A percentile compares a stretch with the other conserved stretches of the same genome.
phyloP scores from a whole-genome alignment of 2,888 invertebrate species.

The Brenthis daphne region DNA sequence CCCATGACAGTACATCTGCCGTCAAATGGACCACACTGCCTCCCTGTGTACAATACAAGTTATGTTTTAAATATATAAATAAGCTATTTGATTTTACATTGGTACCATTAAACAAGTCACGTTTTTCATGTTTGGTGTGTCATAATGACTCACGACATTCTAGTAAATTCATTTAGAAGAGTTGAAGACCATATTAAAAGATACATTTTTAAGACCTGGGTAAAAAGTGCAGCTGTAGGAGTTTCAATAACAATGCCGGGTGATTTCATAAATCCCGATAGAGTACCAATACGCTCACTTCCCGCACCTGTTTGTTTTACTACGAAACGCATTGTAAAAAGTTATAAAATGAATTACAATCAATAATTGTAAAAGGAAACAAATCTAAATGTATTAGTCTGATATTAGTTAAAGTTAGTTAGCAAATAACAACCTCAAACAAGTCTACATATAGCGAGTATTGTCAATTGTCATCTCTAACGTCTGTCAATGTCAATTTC shows the following conservation, averaged over 20 bases:
- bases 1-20: slow-evolving; percentile 86
- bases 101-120: too few relatives aligned
- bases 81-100: too few relatives aligned
- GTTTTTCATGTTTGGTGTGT: too few relatives aligned
- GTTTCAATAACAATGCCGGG: slow-evolving; percentile 85
- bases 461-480: not conserved
- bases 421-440: slow-evolving; percentile 4
- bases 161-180: too few relatives aligned
- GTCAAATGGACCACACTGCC: slow-evolving; percentile 93
- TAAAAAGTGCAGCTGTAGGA: slow-evolving; percentile 88
- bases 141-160: too few relatives aligned
- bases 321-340: slow-evolving; percentile 86
- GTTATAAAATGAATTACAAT: not conserved
- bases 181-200: not conserved
- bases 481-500: not conserved
- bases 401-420: too few relatives aligned
- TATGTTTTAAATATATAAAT: too few relatives aligned
- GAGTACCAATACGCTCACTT: slow-evolving; percentile 85
- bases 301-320: slow-evolving; percentile 82
- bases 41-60: slow-evolving; percentile 79
- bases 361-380: not conserved
- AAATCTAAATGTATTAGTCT: not conserved
- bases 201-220: slow-evolving; percentile 80
- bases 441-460: not conserved
- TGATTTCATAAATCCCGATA: slow-evolving; percentile 82